Conservation (phyloP, 2,113 vertebrate species). For the Menura novaehollandiae region DNA sequence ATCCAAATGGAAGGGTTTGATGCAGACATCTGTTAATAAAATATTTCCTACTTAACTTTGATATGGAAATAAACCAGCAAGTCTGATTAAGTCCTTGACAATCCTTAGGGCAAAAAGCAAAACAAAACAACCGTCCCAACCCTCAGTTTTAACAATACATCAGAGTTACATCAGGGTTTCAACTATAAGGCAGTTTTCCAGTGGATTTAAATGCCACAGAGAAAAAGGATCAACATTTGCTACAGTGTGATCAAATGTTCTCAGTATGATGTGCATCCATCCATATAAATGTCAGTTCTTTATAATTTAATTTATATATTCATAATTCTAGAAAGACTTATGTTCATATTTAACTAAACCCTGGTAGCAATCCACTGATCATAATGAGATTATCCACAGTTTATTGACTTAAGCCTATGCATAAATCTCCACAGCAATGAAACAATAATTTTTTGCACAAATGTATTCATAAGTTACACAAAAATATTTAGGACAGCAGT, state of each 20-base stretch:
- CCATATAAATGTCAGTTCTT: background rate
- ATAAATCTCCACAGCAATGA: background rate
- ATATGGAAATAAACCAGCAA: conserved; percentile 35
- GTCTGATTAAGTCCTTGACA: background rate
- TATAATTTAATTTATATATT: background rate
- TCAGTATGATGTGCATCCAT: background rate
- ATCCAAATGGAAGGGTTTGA: conserved; percentile 43
- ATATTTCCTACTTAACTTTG: conserved; percentile 40
- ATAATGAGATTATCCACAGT: conserved; percentile 1
- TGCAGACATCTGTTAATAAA: conserved; percentile 56
- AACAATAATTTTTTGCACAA: background rate
- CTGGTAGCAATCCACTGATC: background rate
- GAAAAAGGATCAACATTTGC: background rate
- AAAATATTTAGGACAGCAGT: background rate
- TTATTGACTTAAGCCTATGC: background rate
- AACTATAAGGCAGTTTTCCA: background rate
- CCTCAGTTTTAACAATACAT: background rate
- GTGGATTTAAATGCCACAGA: background rate
- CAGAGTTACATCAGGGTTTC: background rate
- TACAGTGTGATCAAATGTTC: background rate
- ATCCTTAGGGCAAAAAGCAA: background rate
- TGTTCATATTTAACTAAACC: conserved; percentile 2
- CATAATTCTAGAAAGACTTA: background rate
- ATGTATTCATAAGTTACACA: background rate
- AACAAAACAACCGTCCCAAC: background rate